Conservation (phyloP, 2,888 invertebrate genomes). For the Alentia gelatinosa region DNA sequence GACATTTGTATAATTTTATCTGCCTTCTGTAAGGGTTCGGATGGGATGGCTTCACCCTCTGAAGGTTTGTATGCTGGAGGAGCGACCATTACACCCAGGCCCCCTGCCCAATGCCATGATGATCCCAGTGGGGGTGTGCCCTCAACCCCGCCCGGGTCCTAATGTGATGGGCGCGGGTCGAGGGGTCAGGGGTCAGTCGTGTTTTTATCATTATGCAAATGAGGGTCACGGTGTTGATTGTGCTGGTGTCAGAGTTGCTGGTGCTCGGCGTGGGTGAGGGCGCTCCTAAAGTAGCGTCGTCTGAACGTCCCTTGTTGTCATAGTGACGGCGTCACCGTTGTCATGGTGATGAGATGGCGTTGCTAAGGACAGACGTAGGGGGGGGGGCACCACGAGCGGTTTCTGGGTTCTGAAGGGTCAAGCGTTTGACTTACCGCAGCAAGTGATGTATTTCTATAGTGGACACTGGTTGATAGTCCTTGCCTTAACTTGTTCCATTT, state of each 20-base stretch:
- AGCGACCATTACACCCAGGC: not conserved
- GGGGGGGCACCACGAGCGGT: not conserved
- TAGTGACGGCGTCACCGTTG: not conserved
- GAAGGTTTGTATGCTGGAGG: slow-evolving; percentile 8
- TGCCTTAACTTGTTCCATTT: no score
- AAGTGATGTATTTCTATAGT: no score
- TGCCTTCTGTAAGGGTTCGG: not conserved
- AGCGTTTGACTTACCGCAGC: no score
- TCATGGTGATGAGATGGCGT: slow-evolving; percentile 44
- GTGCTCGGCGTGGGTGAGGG: not conserved
- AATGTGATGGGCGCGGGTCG: not conserved
- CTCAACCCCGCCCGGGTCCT: not conserved
- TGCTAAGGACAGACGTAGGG: not conserved
- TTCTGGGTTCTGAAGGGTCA: not conserved
- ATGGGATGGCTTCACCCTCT: not conserved
- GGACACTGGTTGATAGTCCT: no score
- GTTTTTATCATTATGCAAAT: slow-evolving; percentile 46
- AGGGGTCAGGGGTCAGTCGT: slow-evolving; percentile 33
- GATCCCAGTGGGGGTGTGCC: not conserved
- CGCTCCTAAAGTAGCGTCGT: not conserved
- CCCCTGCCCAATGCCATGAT: not conserved
- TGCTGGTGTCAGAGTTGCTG: not conserved
- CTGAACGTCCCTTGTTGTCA: not conserved
- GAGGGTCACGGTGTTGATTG: slow-evolving; percentile 31
- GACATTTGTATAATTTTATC: slow-evolving; percentile 53